These are phyloP conservation scores for Zhuqinia jingwanae DNA, from an alignment of 2,888 invertebrate genomes.

Conservation along the genomic window DNA sequence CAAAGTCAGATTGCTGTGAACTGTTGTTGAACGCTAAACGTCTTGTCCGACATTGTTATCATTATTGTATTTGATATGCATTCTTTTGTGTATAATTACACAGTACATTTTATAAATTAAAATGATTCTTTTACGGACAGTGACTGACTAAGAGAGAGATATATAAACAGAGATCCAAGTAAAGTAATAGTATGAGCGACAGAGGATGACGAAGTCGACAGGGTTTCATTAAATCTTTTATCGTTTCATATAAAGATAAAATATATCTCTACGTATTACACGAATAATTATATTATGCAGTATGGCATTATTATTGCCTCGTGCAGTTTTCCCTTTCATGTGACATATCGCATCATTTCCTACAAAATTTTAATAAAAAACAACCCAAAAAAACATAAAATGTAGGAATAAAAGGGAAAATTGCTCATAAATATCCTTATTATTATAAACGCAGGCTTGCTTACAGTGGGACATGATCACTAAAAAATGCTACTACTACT, in stretches of 20 bases:
- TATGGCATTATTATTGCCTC: not conserved
- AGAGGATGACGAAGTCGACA: constrained; percentile 17
- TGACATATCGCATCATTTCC: not conserved
- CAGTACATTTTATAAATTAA: constrained; percentile 1
- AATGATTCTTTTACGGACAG: constrained; percentile 24
- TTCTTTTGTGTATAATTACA: constrained; percentile 16
- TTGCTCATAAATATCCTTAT: constrained; percentile 31
- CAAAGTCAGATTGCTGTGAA: not conserved
- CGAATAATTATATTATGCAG: not conserved
- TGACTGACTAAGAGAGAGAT: no score
- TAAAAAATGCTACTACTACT: not conserved
- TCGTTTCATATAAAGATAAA: not conserved
- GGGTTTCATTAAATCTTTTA: constrained; percentile 25
- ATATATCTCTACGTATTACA: not conserved
- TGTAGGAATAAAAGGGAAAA: not conserved
- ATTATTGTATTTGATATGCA: not conserved
- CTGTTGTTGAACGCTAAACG: no score
- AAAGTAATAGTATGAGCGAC: constrained; percentile 17
- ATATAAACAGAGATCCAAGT: not conserved
- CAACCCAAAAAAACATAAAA: constrained; percentile 18
- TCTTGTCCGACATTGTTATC: no score
- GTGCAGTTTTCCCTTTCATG: constrained; percentile 30
- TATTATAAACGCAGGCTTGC: constrained; percentile 20
- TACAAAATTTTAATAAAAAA: constrained; percentile 2
- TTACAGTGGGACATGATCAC: not conserved